Conservation (phyloP, 1,140 invertebrate genomes). For the Procambarus virginalis region DNA sequence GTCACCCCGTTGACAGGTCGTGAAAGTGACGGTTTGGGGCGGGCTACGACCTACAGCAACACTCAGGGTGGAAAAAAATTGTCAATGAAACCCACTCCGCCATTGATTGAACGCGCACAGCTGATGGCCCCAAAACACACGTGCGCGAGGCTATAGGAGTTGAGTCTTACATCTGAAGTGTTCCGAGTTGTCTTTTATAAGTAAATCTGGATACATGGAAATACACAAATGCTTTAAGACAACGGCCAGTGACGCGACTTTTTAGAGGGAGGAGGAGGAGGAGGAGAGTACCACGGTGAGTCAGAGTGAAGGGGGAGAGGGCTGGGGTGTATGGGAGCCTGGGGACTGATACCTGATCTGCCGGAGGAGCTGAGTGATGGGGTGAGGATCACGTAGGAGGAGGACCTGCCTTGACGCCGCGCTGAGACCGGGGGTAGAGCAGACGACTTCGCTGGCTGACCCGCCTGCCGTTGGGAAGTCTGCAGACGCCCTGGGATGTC, state of each 20-base stretch:
- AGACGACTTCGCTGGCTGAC: background rate
- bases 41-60: too few relatives aligned
- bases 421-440: background rate
- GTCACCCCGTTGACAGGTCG: too few relatives aligned
- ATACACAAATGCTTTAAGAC: background rate
- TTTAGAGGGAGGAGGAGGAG: background rate
- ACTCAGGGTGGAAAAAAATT: too few relatives aligned
- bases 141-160: background rate
- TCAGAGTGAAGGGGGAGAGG: background rate
- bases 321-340: background rate
- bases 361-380: background rate
- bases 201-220: background rate
- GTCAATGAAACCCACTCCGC: too few relatives aligned
- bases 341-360: slow-evolving; percentile 1
- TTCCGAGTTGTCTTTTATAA: background rate
- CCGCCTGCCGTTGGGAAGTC: background rate
- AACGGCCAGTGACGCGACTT: background rate
- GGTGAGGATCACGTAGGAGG: background rate
- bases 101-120: too few relatives aligned
- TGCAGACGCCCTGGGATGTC: background rate
- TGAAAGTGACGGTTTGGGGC: too few relatives aligned
- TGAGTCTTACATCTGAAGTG: background rate
- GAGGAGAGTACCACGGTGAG: background rate
- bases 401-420: slow-evolving; percentile 4
- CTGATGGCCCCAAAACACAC: too few relatives aligned